Percentiles rank a stretch among this genome's conserved stretches.
phyloP scores from a whole-genome alignment of 2,797 vertebrate genomes.

The Alauda arvensis region DNA sequence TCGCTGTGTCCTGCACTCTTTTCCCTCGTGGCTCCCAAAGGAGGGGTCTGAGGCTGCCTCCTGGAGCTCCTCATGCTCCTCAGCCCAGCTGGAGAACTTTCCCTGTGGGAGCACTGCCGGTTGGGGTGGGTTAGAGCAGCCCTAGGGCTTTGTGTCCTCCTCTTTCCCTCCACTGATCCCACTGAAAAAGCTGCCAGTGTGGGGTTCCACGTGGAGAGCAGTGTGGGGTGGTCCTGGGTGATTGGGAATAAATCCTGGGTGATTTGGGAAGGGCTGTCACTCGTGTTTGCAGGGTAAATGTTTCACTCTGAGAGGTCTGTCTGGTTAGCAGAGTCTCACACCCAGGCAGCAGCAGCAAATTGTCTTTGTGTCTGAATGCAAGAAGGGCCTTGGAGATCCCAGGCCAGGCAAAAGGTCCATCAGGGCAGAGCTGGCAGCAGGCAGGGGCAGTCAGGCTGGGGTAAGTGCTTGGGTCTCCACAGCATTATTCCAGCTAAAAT shows the following conservation, averaged over 20 bases:
- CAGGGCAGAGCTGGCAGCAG: background rate
- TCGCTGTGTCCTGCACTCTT: fast-evolving
- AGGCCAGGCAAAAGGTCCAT: background rate
- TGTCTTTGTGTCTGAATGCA: background rate
- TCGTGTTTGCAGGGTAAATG: conserved; percentile 5
- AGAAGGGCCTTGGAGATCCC: background rate
- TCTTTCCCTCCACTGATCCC: background rate
- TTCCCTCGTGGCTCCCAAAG: background rate
- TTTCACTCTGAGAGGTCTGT: background rate
- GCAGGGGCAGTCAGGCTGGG: background rate
- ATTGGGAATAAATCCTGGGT: background rate
- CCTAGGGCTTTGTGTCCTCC: fast-evolving
- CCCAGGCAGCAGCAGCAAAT: background rate
- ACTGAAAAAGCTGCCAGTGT: background rate
- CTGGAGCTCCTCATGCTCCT: background rate
- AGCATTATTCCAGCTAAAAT: background rate
- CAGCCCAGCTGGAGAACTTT: background rate
- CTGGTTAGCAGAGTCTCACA: background rate
- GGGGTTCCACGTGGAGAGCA: background rate
- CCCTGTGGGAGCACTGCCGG: background rate
- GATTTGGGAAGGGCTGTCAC: conserved; percentile 20
- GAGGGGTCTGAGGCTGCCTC: background rate
- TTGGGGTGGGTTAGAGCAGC: background rate
- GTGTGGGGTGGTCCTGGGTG: background rate
- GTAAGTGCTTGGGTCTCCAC: background rate